Evolutionary conservation across 2,797 vertebrate species (phyloP), one percentile per base, ranked within the genome.

Genomic region (Anabacerthia variegaticeps): DNA sequence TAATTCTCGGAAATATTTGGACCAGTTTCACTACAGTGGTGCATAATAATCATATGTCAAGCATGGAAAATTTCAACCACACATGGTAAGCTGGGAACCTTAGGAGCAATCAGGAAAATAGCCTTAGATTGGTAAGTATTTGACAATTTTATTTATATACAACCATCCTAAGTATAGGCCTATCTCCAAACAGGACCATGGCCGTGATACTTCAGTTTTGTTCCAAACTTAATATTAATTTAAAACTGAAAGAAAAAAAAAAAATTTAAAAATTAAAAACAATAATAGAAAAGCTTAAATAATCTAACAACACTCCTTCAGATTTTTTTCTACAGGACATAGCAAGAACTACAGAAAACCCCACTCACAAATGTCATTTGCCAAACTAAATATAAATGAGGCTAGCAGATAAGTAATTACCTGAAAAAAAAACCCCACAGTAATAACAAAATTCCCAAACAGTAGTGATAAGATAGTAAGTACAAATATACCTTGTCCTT

Each of bases 401-500:
- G 21, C 39, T 79, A 69, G 44, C 37, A 88, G 41, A 37, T 52
- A 86, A 92, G 15, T 54, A 87, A 85, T 43, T 72, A 68, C 43
- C 39, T 62, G 41, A 37, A 27, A 55, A 36, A 36, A 27, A 30
- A 44, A 14, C 48, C 28, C 54, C n/a, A 16, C 19, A 68, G 15
- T 37, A 68, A 59, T 14, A 85, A 87, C 14, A 92, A 51, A 74
- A 63, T 23, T 19, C 51, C 55, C 69, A 49, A 59, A 52, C n/a
- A 81, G 13, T 2, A 80, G 36, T 56, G 41, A 61, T 76, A 90
- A 96, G 41, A 62, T 12, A 69, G 3, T 59, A 85, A 86, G 39
- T 28, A 58, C 26, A 90, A 97, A 98, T 98, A 97, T 98, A 99
- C 99, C 98, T 97, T 99, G 98, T 86, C 98, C 98, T 97, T 98